Percentiles rank a stretch among this genome's conserved stretches.
These are phyloP conservation scores for Volucella zonaria DNA, from an alignment of 2,888 invertebrate species.

Conservation along the genomic window DNA sequence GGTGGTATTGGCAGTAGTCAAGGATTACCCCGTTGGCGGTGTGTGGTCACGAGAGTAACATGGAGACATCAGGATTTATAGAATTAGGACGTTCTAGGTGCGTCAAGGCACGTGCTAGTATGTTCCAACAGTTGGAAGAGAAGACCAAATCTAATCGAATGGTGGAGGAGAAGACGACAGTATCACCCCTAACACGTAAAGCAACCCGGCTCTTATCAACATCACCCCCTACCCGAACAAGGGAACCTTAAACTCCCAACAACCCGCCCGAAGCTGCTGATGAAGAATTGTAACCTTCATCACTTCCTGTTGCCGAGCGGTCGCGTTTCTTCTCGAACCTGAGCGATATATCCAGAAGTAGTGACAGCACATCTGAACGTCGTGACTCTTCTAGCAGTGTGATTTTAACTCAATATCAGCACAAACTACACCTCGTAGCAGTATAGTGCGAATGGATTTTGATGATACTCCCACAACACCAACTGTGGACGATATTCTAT, in stretches of 20 bases:
- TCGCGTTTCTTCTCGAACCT: conserved; percentile 81
- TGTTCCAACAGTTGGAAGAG: conserved; percentile 88
- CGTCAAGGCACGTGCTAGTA: conserved; percentile 88
- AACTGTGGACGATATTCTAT: conserved; percentile 6
- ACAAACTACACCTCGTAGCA: conserved; percentile 77
- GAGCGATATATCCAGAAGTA: conserved; percentile 75
- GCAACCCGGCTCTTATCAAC: conserved; percentile 78
- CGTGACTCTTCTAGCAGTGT: conserved; percentile 68
- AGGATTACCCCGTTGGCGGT: conserved; percentile 61
- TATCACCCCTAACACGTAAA: conserved; percentile 75
- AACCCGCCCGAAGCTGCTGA: conserved; percentile 77
- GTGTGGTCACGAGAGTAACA: conserved; percentile 54
- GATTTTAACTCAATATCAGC: conserved; percentile 35
- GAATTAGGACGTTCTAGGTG: conserved; percentile 81
- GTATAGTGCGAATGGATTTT: conserved; percentile 69
- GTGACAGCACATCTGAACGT: conserved; percentile 75
- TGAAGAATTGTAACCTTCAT: conserved; percentile 80
- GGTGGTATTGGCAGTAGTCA: conserved; percentile 38
- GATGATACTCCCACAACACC: conserved; percentile 54
- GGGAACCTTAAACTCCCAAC: conserved; percentile 77
- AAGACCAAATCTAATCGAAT: conserved; percentile 83
- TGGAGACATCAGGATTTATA: conserved; percentile 47
- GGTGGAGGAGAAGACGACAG: conserved; percentile 66
- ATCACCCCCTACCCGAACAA: conserved; percentile 69
- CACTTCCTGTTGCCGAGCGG: conserved; percentile 81